Percentiles rank a stretch among this genome's conserved stretches.
phyloP scores from a whole-genome alignment of 2,888 invertebrate species.

The Metopia argyrocephala region DNA sequence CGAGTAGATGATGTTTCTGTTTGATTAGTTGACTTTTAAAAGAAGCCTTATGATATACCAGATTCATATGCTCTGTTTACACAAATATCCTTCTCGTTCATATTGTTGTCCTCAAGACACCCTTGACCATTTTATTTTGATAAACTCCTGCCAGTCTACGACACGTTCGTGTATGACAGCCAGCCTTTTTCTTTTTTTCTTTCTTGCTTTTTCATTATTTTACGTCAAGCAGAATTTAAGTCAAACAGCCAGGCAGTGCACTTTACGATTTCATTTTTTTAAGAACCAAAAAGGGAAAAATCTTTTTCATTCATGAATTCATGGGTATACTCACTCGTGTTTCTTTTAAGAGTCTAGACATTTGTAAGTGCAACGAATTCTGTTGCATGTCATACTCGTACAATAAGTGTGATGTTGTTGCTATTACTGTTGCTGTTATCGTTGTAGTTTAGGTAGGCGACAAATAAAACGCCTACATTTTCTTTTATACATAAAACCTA shows the following conservation, averaged over 20 bases:
- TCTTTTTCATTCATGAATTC: slow-evolving; percentile 41
- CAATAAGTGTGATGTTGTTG: slow-evolving; percentile 21
- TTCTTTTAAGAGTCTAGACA: slow-evolving; percentile 60
- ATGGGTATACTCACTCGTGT: slow-evolving; percentile 26
- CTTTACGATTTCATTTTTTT: slow-evolving; percentile 47
- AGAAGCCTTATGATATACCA: not conserved
- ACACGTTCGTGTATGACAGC: not conserved
- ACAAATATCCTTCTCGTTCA: not conserved
- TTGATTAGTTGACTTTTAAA: not conserved
- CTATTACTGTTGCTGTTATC: slow-evolving; percentile 3
- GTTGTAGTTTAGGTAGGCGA: slow-evolving; percentile 55
- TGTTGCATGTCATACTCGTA: slow-evolving; percentile 55
- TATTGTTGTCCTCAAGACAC: not conserved
- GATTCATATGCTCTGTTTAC: not conserved
- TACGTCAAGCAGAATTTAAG: slow-evolving; percentile 6
- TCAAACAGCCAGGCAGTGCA: not conserved
- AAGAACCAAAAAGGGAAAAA: too few species aligned
- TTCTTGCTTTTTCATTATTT: slow-evolving; percentile 3
- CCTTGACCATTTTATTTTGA: slow-evolving; percentile 45
- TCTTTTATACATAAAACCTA: slow-evolving; percentile 27
- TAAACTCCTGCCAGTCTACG: slow-evolving; percentile 15
- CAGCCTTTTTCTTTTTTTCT: slow-evolving; percentile 40
- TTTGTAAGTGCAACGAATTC: slow-evolving; percentile 55
- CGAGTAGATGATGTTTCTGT: not conserved
- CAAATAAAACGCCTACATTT: slow-evolving; percentile 59